These are phyloP conservation scores for Dryomyza anilis DNA, from an alignment of 2,888 invertebrate species.

Conservation along the genomic window DNA sequence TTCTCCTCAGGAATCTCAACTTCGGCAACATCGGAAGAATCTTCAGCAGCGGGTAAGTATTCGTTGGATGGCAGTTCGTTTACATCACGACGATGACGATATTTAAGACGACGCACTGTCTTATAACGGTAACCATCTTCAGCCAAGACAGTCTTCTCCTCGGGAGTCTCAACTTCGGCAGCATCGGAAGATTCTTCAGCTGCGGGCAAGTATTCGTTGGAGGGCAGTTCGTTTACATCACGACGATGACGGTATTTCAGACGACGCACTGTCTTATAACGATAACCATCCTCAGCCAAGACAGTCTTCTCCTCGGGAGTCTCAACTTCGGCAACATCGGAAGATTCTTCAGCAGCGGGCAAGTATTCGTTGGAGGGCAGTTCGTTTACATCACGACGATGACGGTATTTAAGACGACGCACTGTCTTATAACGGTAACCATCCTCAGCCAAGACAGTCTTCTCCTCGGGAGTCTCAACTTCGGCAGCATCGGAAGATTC, in stretches of 20 bases:
- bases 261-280: constrained; percentile 37
- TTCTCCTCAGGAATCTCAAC: constrained; percentile 20
- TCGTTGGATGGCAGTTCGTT: constrained; percentile 42
- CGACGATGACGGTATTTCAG: constrained; percentile 33
- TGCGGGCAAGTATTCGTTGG: constrained; percentile 38
- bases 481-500: constrained; percentile 22
- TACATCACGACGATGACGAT: constrained; percentile 40
- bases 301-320: constrained; percentile 29
- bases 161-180: constrained; percentile 17
- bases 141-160: constrained; percentile 27
- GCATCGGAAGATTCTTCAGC: constrained; percentile 24
- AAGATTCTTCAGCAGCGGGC: constrained; percentile 38
- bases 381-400: constrained; percentile 32
- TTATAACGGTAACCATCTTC: constrained; percentile 40
- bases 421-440: constrained; percentile 41
- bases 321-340: constrained; percentile 1
- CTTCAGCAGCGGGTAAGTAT: constrained; percentile 40
- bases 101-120: constrained; percentile 32
- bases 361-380: constrained; percentile 33
- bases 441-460: constrained; percentile 33
- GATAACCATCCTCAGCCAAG: constrained; percentile 37
- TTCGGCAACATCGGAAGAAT: constrained; percentile 25
- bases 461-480: constrained; percentile 24
- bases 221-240: constrained; percentile 29
- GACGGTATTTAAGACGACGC: constrained; percentile 33